A percentile compares a stretch with the other conserved stretches of the same genome.
phyloP scores from a whole-genome alignment of 35 echinoderm and acorn worm genomes.

The Hemicentrotus pulcherrimus region DNA sequence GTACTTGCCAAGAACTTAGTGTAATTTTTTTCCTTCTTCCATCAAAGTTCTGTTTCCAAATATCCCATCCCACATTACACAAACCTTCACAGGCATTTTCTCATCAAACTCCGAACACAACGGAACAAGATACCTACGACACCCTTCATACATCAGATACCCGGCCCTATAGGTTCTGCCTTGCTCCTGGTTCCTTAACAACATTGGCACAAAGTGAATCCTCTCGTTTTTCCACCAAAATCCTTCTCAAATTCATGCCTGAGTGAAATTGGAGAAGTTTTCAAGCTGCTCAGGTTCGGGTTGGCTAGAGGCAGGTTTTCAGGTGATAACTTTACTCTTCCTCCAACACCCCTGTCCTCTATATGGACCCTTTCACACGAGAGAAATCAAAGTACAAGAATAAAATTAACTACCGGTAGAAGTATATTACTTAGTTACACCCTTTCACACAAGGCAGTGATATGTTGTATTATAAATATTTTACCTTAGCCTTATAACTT shows the following conservation, averaged over 20 bases:
- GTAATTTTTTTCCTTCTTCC: too few relatives aligned
- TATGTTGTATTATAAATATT: background rate
- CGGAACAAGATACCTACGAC: background rate
- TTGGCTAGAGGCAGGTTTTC: background rate
- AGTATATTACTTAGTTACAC: background rate
- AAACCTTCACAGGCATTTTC: background rate
- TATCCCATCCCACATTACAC: background rate
- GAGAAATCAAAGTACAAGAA: background rate
- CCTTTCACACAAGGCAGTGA: background rate
- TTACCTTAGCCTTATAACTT: too few relatives aligned
- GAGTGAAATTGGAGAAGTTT: slow-evolving; percentile 24
- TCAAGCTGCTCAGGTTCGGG: slow-evolving; percentile 24
- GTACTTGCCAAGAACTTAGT: too few relatives aligned
- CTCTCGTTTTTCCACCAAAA: background rate
- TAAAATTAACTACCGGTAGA: too few relatives aligned
- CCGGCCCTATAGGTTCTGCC: background rate
- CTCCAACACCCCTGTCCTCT: background rate
- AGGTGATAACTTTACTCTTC: background rate
- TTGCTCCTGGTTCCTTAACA: background rate
- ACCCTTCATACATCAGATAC: background rate
- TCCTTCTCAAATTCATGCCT: background rate
- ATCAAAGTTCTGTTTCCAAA: too few relatives aligned
- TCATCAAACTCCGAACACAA: background rate
- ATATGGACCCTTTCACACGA: background rate
- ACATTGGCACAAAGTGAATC: background rate